phyloP scores from a whole-genome alignment of 2,888 invertebrate species.

The Idaea dimidiata region DNA sequence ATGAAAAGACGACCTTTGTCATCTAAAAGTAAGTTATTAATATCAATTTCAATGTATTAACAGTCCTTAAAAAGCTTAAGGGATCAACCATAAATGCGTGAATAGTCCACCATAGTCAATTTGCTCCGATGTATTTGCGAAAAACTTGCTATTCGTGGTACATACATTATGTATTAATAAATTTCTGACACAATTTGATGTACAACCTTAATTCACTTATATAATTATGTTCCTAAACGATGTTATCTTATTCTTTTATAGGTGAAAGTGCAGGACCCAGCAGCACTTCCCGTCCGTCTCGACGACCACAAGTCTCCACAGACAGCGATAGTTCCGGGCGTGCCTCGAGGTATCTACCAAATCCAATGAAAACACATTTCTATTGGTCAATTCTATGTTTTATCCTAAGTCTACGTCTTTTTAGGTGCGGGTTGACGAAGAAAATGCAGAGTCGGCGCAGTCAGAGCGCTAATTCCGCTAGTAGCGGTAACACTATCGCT shows the following conservation, averaged over 20 bases:
- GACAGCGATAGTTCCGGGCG: conserved; percentile 72
- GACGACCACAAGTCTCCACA: conserved; percentile 68
- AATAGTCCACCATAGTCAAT: no score
- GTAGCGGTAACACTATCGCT: conserved; percentile 73
- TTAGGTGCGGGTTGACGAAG: conserved; percentile 60
- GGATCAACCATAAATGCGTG: no score
- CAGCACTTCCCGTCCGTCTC: conserved; percentile 56
- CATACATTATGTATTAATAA: no score
- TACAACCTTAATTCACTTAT: background rate
- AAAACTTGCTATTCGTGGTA: no score
- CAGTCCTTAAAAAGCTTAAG: no score
- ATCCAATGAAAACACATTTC: conserved; percentile 2
- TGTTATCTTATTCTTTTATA: conserved; percentile 21
- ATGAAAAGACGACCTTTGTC: conserved; percentile 61
- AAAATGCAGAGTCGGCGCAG: conserved; percentile 72
- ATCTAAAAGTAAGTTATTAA: conserved; percentile 15
- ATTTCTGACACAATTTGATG: no score
- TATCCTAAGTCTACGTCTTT: background rate
- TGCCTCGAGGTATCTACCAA: conserved; percentile 70
- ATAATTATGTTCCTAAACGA: background rate
- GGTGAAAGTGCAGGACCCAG: conserved; percentile 53
- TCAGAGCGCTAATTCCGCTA: conserved; percentile 74
- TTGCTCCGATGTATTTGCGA: no score
- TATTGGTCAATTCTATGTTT: background rate
- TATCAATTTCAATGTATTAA: no score